Conservation (phyloP, 2,113 vertebrate species). For the Strix uralensis region DNA sequence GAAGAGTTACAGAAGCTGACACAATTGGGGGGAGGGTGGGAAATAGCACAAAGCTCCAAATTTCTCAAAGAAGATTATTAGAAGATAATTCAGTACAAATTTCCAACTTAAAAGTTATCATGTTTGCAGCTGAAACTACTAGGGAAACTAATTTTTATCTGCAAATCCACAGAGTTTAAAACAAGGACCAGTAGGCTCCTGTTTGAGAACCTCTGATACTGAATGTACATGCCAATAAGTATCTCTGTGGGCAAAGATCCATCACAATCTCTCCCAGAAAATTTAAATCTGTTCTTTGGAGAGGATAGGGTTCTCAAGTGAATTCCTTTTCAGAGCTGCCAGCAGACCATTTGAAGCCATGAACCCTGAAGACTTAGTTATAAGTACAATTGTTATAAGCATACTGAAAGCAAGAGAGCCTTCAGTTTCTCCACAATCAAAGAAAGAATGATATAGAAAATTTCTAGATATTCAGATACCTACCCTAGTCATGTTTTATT, state of each 20-base stretch:
- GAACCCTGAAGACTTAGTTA: not conserved
- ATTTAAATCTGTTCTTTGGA: not conserved
- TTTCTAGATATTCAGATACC: not conserved
- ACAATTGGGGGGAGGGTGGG: rapidly evolving
- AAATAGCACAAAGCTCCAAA: not conserved
- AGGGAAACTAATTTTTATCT: not conserved
- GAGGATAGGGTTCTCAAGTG: not conserved
- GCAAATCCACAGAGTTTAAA: not conserved
- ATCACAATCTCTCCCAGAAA: not conserved
- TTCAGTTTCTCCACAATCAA: not conserved
- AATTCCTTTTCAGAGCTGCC: not conserved
- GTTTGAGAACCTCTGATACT: not conserved
- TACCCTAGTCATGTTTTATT: not conserved
- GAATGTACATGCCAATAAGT: not conserved
- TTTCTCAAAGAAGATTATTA: not conserved
- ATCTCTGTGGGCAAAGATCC: not conserved
- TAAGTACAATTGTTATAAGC: not conserved
- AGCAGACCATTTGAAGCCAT: not conserved
- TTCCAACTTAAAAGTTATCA: not conserved
- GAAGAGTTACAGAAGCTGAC: not conserved
- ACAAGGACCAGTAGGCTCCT: not conserved
- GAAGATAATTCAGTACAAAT: not conserved
- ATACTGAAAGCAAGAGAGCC: not conserved
- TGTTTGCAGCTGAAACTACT: not conserved
- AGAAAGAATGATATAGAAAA: not conserved